These are phyloP conservation scores for Gymnarchus niloticus DNA, from an alignment of 2,113 vertebrate genomes.

Conservation along the genomic window DNA sequence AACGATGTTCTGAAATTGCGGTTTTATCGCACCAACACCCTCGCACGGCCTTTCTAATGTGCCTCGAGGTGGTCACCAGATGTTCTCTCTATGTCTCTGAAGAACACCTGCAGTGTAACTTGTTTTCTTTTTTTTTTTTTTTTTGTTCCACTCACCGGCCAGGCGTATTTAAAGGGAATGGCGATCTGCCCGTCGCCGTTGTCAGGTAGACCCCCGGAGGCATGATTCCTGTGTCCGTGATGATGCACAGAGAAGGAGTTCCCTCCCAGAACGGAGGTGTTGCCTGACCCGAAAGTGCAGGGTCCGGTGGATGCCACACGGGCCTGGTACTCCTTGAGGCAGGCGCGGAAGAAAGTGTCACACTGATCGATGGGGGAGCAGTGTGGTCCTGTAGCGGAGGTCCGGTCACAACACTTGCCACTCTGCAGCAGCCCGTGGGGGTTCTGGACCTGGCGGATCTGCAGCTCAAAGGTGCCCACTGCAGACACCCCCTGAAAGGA, in stretches of 20 bases:
- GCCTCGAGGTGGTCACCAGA: not conserved
- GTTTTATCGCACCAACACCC: not conserved
- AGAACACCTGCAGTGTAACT: not conserved
- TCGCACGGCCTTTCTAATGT: not conserved
- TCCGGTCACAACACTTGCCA: conserved; percentile 65
- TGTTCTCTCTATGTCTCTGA: not conserved
- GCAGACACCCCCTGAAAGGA: conserved; percentile 51
- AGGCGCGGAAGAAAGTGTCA: conserved; percentile 67
- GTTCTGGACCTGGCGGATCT: conserved; percentile 65
- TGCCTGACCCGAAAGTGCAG: conserved; percentile 63
- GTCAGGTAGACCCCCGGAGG: conserved; percentile 25
- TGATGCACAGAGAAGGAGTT: conserved; percentile 57
- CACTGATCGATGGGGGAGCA: conserved; percentile 60
- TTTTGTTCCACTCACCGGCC: conserved; percentile 64
- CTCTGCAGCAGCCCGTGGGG: conserved; percentile 57
- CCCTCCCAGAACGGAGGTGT: conserved; percentile 61
- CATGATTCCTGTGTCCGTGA: conserved; percentile 33
- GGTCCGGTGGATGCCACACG: conserved; percentile 55
- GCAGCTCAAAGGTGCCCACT: conserved; percentile 67
- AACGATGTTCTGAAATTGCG: not conserved
- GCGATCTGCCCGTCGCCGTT: conserved; percentile 52
- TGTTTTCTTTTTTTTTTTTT: not conserved
- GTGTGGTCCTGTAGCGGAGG: conserved; percentile 44
- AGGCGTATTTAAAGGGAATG: conserved; percentile 70
- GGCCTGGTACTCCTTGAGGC: conserved; percentile 74